These are phyloP conservation scores for Phoronis australis DNA, from an alignment of 2,888 invertebrate genomes.

Conservation along the genomic window DNA sequence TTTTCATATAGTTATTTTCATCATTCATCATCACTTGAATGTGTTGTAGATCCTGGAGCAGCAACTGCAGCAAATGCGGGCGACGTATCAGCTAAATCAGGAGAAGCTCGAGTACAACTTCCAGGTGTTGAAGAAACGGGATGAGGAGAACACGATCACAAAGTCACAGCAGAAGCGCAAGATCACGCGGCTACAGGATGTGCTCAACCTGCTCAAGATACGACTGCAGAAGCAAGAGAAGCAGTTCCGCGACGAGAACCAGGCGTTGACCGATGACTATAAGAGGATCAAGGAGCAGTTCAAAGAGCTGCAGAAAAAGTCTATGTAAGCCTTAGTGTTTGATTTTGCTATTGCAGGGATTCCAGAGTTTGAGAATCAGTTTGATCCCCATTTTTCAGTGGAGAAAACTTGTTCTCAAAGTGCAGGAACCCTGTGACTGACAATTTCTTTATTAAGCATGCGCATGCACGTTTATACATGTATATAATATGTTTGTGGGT, in stretches of 20 bases:
- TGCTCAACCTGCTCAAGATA: slow-evolving; percentile 63
- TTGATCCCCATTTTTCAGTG: too few species aligned
- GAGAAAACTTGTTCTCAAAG: too few species aligned
- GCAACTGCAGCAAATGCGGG: slow-evolving; percentile 75
- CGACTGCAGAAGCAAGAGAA: slow-evolving; percentile 65
- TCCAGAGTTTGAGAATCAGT: too few species aligned
- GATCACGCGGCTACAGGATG: slow-evolving; percentile 59
- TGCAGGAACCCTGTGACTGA: too few species aligned
- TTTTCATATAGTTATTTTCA: too few species aligned
- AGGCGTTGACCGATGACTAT: slow-evolving; percentile 65
- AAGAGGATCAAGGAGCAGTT: slow-evolving; percentile 52
- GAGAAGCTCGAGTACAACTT: slow-evolving; percentile 90
- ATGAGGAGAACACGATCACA: slow-evolving; percentile 65
- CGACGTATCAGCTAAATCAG: slow-evolving; percentile 74
- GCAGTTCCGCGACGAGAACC: slow-evolving; percentile 62
- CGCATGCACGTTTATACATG: too few species aligned
- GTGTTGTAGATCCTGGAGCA: slow-evolving; percentile 58
- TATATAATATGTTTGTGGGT: too few species aligned
- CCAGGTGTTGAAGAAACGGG: slow-evolving; percentile 72
- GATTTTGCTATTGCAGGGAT: too few species aligned
- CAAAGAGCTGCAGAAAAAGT: slow-evolving; percentile 49
- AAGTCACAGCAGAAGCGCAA: slow-evolving; percentile 54
- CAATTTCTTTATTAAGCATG: too few species aligned
- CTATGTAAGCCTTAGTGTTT: slow-evolving; percentile 44
- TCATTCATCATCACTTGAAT: too few species aligned